phyloP scores from a whole-genome alignment of 2,797 vertebrate species.

The Harpagifer antarcticus region DNA sequence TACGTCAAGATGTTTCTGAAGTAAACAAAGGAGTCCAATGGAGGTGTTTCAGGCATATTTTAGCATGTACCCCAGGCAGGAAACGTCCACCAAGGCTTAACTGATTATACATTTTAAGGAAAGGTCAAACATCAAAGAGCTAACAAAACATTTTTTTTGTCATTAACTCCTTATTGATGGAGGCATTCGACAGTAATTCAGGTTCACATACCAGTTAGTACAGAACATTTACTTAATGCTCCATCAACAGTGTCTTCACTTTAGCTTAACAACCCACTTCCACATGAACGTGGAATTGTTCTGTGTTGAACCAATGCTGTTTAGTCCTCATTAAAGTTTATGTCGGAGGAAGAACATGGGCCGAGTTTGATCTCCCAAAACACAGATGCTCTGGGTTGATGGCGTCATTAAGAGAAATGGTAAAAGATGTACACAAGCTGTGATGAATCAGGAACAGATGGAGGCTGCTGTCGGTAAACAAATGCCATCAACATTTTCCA shows the following conservation, averaged over 20 bases:
- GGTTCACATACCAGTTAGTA: no score
- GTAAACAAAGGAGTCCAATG: no score
- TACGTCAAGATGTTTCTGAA: no score
- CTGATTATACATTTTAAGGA: no score
- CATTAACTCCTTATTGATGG: no score
- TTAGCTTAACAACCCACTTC: background rate
- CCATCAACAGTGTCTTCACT: background rate
- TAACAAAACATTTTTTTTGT: no score
- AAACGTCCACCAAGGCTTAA: no score
- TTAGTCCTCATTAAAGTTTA: slow-evolving; percentile 33
- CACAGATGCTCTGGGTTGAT: slow-evolving; percentile 61
- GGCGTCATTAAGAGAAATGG: slow-evolving; percentile 64
- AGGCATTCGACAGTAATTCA: no score
- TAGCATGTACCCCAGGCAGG: no score
- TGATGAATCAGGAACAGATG: slow-evolving; percentile 79
- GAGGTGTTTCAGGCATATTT: no score
- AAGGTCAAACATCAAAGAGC: no score
- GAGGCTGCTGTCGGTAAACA: slow-evolving; percentile 62
- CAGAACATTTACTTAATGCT: background rate
- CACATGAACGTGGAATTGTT: slow-evolving; percentile 5
- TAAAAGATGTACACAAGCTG: slow-evolving; percentile 66
- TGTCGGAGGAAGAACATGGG: slow-evolving; percentile 47
- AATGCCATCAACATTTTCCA: slow-evolving; percentile 64
- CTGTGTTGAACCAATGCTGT: slow-evolving; percentile 13
- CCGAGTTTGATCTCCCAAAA: slow-evolving; percentile 59